phyloP scores from a whole-genome alignment of 2,797 vertebrate species.

The Tragelaphus eurycerus region DNA sequence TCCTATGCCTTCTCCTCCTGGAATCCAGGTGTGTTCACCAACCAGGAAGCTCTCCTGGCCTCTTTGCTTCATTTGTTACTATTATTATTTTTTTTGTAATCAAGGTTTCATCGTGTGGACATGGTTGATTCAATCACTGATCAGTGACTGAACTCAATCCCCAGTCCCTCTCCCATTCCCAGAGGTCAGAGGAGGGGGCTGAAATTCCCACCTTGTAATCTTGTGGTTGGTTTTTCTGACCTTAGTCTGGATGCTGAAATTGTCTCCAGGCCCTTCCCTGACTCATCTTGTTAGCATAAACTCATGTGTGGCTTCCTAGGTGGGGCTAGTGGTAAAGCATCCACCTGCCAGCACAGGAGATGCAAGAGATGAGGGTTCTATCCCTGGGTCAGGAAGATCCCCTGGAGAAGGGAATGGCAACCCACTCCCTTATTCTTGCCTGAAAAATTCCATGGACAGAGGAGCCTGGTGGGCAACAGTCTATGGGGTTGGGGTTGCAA shows the following conservation, averaged over 20 bases:
- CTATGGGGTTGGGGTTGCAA: background rate
- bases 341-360: background rate
- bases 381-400: background rate
- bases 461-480: background rate
- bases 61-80: background rate
- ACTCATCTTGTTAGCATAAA: background rate
- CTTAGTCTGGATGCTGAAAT: background rate
- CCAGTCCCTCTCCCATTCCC: background rate
- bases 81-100: background rate
- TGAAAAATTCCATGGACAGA: background rate
- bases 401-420: background rate
- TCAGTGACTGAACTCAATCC: background rate
- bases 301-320: background rate
- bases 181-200: background rate
- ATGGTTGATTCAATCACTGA: background rate
- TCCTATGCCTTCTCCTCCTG: background rate
- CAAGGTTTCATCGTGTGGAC: background rate
- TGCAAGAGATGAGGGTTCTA: background rate
- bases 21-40: background rate
- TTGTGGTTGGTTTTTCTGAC: background rate
- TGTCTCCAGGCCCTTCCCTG: background rate
- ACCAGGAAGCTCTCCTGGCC: background rate
- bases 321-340: background rate
- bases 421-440: background rate
- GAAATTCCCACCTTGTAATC: background rate